phyloP scores from a whole-genome alignment of 2,888 invertebrate genomes.

The Chelonus formosanus region DNA sequence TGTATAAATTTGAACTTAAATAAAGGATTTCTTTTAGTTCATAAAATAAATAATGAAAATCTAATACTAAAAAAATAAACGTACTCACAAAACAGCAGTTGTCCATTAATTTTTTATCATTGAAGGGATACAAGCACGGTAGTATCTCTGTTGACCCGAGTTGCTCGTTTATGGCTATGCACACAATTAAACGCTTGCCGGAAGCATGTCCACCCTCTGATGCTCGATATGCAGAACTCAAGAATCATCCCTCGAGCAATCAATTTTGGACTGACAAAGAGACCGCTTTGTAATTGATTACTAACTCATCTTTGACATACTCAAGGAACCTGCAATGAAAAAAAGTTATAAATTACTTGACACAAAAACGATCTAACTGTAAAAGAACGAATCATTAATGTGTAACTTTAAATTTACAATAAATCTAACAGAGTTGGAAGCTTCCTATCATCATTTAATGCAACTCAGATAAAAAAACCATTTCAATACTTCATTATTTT shows the following conservation, averaged over 20 bases:
- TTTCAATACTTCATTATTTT: no score
- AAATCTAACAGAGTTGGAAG: no score
- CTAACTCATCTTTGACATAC: slow-evolving; percentile 11
- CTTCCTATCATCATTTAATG: no score
- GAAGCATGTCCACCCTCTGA: slow-evolving; percentile 9
- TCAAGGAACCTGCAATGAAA: slow-evolving; percentile 4
- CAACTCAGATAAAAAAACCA: no score
- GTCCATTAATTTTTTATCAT: slow-evolving; percentile 15
- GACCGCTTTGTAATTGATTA: slow-evolving; percentile 10
- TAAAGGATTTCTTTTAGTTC: no score
- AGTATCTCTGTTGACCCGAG: slow-evolving; percentile 16
- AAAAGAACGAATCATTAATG: neutral
- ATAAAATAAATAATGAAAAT: no score
- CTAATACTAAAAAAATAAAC: neutral
- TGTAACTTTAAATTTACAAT: no score
- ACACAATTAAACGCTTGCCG: slow-evolving; percentile 23
- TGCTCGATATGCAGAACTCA: slow-evolving; percentile 17
- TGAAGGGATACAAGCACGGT: slow-evolving; percentile 6
- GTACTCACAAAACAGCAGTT: neutral
- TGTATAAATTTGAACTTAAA: no score
- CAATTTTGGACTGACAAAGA: slow-evolving; percentile 11
- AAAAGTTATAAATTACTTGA: neutral
- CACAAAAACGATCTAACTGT: neutral
- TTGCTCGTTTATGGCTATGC: slow-evolving; percentile 15
- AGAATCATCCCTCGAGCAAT: slow-evolving; percentile 19